Percentiles rank a stretch among this genome's conserved stretches.
Conservation (phyloP, 2,888 invertebrate species). For the Lycaena phlaeas region DNA sequence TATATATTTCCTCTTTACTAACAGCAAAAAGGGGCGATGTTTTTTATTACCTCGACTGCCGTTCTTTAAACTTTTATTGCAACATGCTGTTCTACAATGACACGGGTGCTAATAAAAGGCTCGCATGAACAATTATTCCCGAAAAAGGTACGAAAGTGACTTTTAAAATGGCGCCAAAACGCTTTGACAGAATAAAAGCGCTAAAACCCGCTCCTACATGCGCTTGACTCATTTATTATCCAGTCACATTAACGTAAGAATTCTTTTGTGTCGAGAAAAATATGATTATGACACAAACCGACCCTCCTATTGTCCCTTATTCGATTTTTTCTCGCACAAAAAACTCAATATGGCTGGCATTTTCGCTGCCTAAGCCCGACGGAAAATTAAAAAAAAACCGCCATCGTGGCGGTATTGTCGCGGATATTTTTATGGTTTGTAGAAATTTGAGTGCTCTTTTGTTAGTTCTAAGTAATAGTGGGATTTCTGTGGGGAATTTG, state of each 20-base stretch:
- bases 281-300: slow-evolving; percentile 63
- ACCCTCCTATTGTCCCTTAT: slow-evolving; percentile 60
- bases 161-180: slow-evolving; percentile 18
- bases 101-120: neutral
- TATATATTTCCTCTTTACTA: neutral
- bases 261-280: slow-evolving; percentile 62
- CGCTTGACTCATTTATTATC: slow-evolving; percentile 59
- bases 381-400: slow-evolving; percentile 38
- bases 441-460: slow-evolving; percentile 16
- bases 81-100: neutral
- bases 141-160: slow-evolving; percentile 15
- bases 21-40: neutral
- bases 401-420: slow-evolving; percentile 16
- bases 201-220: slow-evolving; percentile 36
- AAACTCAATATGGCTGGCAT: slow-evolving; percentile 44
- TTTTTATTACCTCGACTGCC: neutral
- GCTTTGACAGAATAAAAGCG: slow-evolving; percentile 19
- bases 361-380: slow-evolving; percentile 29
- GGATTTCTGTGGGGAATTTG: slow-evolving; percentile 1
- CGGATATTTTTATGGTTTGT: slow-evolving; percentile 17
- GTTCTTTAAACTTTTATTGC: neutral
- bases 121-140: slow-evolving; percentile 15
- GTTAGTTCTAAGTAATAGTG: slow-evolving; percentile 15
- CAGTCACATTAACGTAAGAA: slow-evolving; percentile 61
- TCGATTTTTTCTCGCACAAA: slow-evolving; percentile 51